phyloP scores from a whole-genome alignment of 2,888 invertebrate species.

The Microchrysa polita region DNA sequence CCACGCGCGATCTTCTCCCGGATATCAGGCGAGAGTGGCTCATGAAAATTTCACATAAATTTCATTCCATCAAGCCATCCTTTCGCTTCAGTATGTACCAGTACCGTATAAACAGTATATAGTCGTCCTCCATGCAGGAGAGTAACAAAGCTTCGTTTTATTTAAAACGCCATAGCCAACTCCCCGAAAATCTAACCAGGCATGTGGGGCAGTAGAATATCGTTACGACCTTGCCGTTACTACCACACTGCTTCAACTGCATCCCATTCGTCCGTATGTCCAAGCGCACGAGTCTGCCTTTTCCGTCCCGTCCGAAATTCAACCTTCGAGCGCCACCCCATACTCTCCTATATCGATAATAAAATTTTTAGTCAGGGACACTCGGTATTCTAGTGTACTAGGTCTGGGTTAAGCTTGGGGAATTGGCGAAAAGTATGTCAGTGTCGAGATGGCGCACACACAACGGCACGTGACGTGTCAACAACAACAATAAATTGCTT shows the following conservation, averaged over 20 bases:
- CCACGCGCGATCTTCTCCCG: background rate
- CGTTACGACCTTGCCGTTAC: slow-evolving; percentile 14
- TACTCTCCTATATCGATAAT: slow-evolving; percentile 23
- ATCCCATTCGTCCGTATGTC: background rate
- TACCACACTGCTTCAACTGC: background rate
- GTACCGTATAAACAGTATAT: too few relatives aligned
- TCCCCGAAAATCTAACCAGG: background rate
- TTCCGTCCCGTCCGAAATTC: too few relatives aligned
- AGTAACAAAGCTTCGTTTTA: background rate
- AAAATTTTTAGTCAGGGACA: slow-evolving; percentile 46
- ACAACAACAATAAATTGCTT: slow-evolving; percentile 31
- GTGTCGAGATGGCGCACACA: slow-evolving; percentile 47
- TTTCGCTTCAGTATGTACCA: background rate
- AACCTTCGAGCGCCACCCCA: background rate
- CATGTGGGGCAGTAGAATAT: slow-evolving; percentile 21
- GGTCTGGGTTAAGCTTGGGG: slow-evolving; percentile 50
- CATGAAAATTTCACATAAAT: background rate
- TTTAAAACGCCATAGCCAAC: too few relatives aligned
- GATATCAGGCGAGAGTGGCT: background rate
- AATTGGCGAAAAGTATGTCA: slow-evolving; percentile 50
- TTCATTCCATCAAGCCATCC: background rate
- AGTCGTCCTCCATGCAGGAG: background rate
- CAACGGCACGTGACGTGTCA: slow-evolving; percentile 34
- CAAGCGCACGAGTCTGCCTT: too few relatives aligned
- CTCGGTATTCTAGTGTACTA: slow-evolving; percentile 51